phyloP scores from a whole-genome alignment of 2,113 vertebrate genomes.

The Larimichthys polyactis region DNA sequence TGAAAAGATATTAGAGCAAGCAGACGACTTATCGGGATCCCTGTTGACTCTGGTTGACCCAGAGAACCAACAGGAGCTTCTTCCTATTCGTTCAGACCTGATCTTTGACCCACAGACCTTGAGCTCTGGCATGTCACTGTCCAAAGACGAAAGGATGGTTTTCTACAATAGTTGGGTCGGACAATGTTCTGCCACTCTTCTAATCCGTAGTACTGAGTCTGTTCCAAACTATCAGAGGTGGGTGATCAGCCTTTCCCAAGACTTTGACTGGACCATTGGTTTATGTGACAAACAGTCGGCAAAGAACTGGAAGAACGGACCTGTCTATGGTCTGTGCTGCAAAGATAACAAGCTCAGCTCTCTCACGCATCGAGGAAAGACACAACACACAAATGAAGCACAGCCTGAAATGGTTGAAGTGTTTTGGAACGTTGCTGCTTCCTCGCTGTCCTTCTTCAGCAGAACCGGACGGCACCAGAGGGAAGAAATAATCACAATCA shows the following conservation, averaged over 20 bases:
- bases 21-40: conserved; percentile 33
- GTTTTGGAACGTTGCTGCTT: conserved; percentile 24
- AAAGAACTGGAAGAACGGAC: neutral
- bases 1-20: conserved; percentile 40
- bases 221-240: conserved; percentile 34
- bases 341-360: conserved; percentile 39
- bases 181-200: conserved; percentile 27
- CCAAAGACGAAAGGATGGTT: conserved; percentile 24
- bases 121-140: conserved; percentile 42
- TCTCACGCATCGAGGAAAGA: too few relatives aligned
- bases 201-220: neutral
- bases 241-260: conserved; percentile 45
- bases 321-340: conserved; percentile 47
- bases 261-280: conserved; percentile 59
- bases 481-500: conserved; percentile 33
- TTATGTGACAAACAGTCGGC: conserved; percentile 45
- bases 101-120: conserved; percentile 41
- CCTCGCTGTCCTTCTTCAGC: conserved; percentile 62
- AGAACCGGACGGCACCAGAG: conserved; percentile 38
- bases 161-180: conserved; percentile 9
- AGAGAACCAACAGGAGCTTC: conserved; percentile 45
- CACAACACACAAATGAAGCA: too few relatives aligned
- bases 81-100: conserved; percentile 11
- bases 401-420: conserved; percentile 57
- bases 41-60: conserved; percentile 69